Evolutionary conservation across 2,113 vertebrate species (phyloP), one percentile per base, ranked within the genome.

Genomic region (Bubalus kerabau): DNA sequence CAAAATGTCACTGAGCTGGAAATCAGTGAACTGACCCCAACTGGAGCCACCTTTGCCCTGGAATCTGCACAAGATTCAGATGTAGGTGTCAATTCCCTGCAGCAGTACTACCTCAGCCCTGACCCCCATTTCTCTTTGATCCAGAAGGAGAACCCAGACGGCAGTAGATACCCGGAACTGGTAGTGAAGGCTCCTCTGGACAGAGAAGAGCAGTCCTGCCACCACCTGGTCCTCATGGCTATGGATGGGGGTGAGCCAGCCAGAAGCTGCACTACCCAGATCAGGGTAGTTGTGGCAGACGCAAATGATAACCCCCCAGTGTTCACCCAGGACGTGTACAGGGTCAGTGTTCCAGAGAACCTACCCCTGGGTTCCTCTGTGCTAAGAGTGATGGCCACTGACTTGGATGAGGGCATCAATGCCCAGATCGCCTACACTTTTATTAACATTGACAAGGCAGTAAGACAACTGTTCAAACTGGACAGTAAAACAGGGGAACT

Each of bases 301-400:
- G 98, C 4, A 0, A 99, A 99, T 89, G 98, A 99, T 92, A 99
- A 99, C 54, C 52, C 98, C 0, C 99, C 99, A 4, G 96, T 98
- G 82, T 99, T 98, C 80, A 98, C 97, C 13, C 98, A 99, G 90
- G 76, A 97, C 0, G 40, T 57, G 8, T 99, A 99, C 62, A 98
- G 96, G 12, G 96, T 95, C 15, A 98, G 81, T 24, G 17, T 99
- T 7, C 81, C 16, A 0, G 99, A 99, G 80, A 98, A 99, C 56
- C 48, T 97, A 1, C 92, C 97, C 0, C n/a, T 64, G 6, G 98
- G 98, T 0, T 98, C 97, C 0, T 17, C 82, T 0, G 83, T 99
- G 4, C 91, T 99, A 0, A 95, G 80, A 0, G 95, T 99, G 0
- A 96, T 90, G 0, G 99, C 99, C 0, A 94, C 97, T 0, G 99